Evolutionary conservation across 2,113 vertebrate genomes (phyloP).

Genomic region (Osmerus mordax): DNA sequence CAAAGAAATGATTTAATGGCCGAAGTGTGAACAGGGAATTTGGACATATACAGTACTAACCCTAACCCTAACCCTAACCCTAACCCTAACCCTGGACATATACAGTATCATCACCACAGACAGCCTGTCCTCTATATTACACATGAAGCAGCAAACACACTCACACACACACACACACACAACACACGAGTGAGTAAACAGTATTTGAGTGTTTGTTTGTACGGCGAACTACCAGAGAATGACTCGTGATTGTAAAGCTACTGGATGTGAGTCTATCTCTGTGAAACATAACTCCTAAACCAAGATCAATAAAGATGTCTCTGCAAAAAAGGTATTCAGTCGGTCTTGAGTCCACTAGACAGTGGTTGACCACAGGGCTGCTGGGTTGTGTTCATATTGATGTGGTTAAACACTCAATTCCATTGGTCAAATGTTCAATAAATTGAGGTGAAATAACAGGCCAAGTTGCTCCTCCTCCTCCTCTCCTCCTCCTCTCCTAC

Average conservation of each 20-base stretch:
- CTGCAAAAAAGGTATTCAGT: slow-evolving; percentile 62
- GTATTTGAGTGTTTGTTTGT: background rate
- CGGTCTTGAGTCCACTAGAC: slow-evolving; percentile 40
- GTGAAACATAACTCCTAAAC: slow-evolving; percentile 60
- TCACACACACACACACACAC: too few relatives aligned
- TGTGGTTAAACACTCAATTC: slow-evolving; percentile 70
- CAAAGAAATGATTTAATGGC: too few relatives aligned
- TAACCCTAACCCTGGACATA: too few relatives aligned
- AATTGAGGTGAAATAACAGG: slow-evolving; percentile 62
- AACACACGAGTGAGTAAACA: too few relatives aligned
- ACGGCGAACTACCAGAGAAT: slow-evolving; percentile 27
- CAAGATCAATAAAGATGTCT: slow-evolving; percentile 71
- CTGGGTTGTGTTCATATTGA: slow-evolving; percentile 69
- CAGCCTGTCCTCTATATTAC: too few relatives aligned
- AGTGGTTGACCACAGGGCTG: slow-evolving; percentile 46
- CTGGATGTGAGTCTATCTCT: slow-evolving; percentile 39
- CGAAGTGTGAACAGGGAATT: too few relatives aligned
- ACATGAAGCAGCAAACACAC: too few relatives aligned
- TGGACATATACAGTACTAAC: too few relatives aligned
- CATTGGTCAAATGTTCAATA: slow-evolving; percentile 71
- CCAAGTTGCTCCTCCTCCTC: too few relatives aligned
- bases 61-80: too few relatives aligned
- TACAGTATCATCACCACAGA: too few relatives aligned
- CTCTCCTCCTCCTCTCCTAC: too few relatives aligned
- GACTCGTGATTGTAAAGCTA: slow-evolving; percentile 35